Evolutionary conservation across 2,888 invertebrate genomes (phyloP).

Genomic region (Magallana nippona): DNA sequence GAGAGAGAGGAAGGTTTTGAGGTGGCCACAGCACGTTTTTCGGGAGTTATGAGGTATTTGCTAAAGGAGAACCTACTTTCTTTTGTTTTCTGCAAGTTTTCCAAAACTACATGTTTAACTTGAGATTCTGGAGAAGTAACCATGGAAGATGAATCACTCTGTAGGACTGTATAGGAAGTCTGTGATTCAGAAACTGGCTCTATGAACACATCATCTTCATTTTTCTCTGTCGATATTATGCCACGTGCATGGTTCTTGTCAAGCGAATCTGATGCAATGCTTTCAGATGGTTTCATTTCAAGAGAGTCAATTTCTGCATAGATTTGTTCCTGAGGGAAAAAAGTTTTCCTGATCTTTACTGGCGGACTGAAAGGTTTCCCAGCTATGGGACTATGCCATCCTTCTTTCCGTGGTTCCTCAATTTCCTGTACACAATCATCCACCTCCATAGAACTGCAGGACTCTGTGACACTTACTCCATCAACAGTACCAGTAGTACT

Average conservation of each 20-base stretch:
- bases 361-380: conserved; percentile 43
- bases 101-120: neutral
- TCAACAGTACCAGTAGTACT: neutral
- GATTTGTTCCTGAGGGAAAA: conserved; percentile 36
- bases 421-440: neutral
- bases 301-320: conserved; percentile 40
- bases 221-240: no score
- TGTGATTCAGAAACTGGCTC: neutral
- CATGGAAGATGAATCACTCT: neutral
- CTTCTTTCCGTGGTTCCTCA: neutral
- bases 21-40: neutral
- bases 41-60: conserved; percentile 35
- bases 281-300: neutral
- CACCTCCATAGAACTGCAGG: neutral
- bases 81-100: neutral
- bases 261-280: neutral
- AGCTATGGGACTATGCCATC: conserved; percentile 37
- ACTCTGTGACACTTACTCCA: neutral
- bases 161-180: neutral
- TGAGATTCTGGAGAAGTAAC: neutral
- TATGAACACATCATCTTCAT: neutral
- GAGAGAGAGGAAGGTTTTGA: neutral
- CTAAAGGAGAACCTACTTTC: conserved; percentile 37
- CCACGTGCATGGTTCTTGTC: no score
- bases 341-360: conserved; percentile 17